phyloP scores from a whole-genome alignment of 2,888 invertebrate genomes.

The Emmelina monodactyla region DNA sequence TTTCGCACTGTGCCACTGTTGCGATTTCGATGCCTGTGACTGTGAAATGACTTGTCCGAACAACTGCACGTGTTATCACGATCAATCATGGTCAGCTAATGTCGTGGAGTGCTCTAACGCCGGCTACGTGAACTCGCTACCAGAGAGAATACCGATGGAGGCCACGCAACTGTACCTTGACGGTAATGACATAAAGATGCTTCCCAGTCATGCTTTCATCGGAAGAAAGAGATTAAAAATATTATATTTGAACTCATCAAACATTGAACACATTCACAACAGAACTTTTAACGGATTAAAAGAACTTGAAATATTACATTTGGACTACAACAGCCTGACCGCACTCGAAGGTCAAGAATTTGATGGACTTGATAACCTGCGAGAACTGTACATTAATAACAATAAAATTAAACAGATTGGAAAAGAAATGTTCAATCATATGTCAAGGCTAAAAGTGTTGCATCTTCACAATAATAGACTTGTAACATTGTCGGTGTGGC shows the following conservation, averaged over 20 bases:
- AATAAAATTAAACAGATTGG: constrained; percentile 75
- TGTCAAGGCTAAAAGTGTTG: constrained; percentile 71
- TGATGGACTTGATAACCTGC: constrained; percentile 76
- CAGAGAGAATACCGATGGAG: constrained; percentile 88
- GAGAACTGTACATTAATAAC: constrained; percentile 76
- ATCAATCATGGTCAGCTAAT: constrained; percentile 86
- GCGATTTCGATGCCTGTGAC: constrained; percentile 91
- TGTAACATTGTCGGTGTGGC: constrained; percentile 75
- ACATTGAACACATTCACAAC: constrained; percentile 80
- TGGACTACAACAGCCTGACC: constrained; percentile 76
- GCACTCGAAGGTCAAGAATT: constrained; percentile 81
- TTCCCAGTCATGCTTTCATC: constrained; percentile 85
- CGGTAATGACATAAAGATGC: constrained; percentile 79
- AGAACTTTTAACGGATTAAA: constrained; percentile 85
- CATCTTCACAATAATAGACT: constrained; percentile 77
- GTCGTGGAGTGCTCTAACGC: constrained; percentile 82
- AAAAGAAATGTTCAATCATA: constrained; percentile 74
- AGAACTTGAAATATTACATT: constrained; percentile 76
- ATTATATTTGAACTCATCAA: constrained; percentile 79
- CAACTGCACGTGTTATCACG: constrained; percentile 89
- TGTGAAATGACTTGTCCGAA: constrained; percentile 91
- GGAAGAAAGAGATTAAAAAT: constrained; percentile 81
- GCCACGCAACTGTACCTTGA: constrained; percentile 88
- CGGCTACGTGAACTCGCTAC: constrained; percentile 73
- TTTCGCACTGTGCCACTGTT: constrained; percentile 87